Conservation (phyloP, 2,888 invertebrate genomes). For the Pollenia labialis region DNA sequence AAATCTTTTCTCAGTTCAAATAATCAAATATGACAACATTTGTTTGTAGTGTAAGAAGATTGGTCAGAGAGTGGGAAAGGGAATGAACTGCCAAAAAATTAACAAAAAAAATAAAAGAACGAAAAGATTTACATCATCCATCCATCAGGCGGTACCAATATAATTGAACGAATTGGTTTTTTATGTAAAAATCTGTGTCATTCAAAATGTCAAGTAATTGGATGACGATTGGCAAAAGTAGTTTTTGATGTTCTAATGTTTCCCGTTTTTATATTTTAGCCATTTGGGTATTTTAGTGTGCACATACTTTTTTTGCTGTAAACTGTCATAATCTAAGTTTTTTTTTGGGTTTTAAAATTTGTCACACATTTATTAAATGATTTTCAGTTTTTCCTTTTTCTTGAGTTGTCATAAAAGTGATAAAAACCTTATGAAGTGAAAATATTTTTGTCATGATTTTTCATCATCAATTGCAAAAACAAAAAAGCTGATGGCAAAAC, state of each 20-base stretch:
- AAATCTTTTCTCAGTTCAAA: conserved; percentile 55
- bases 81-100: neutral
- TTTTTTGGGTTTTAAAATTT: conserved; percentile 21
- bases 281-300: neutral
- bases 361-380: conserved; percentile 46
- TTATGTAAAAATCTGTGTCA: conserved; percentile 44
- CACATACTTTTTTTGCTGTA: neutral
- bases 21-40: conserved; percentile 60
- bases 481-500: conserved; percentile 1
- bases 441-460: conserved; percentile 37
- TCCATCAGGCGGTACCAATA: neutral
- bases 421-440: conserved; percentile 60
- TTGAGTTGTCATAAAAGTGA: conserved; percentile 53
- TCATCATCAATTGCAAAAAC: conserved; percentile 15
- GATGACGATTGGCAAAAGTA: conserved; percentile 15
- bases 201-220: conserved; percentile 55
- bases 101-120: neutral
- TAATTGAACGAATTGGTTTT: neutral
- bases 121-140: neutral
- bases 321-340: neutral
- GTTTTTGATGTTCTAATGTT: conserved; percentile 28
- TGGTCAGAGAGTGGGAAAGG: neutral
- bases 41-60: conserved; percentile 10
- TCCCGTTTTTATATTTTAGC: neutral
- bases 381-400: conserved; percentile 2